Conservation (phyloP, 1,140 invertebrate species). For the Acyrthosiphon pisum region DNA sequence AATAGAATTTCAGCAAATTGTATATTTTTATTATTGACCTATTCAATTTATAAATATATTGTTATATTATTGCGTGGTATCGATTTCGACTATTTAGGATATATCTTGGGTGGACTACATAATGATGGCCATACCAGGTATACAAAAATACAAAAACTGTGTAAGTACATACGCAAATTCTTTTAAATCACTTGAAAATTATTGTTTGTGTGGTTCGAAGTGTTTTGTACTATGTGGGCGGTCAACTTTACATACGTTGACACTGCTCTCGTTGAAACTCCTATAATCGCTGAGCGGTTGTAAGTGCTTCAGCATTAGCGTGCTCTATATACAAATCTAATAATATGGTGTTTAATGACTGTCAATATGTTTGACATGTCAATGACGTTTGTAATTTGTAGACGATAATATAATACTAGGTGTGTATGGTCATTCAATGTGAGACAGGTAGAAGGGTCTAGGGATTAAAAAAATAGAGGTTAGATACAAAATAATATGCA, state of each 20-base stretch:
- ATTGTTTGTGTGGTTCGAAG: not conserved
- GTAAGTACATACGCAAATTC: not conserved
- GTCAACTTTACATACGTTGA: not conserved
- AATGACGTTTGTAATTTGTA: not conserved
- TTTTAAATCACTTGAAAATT: not conserved
- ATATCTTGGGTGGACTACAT: not conserved
- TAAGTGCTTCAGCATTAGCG: not conserved
- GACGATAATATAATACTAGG: not conserved
- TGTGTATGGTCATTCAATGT: too few relatives aligned
- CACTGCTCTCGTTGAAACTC: not conserved
- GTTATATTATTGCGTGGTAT: not conserved
- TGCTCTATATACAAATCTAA: not conserved
- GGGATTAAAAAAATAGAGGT: too few relatives aligned
- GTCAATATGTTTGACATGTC: not conserved
- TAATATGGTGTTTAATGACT: not conserved
- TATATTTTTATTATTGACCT: too few relatives aligned
- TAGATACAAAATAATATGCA: too few relatives aligned
- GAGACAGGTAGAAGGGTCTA: too few relatives aligned
- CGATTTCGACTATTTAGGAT: not conserved
- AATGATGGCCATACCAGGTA: not conserved
- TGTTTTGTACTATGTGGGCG: not conserved
- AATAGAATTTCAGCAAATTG: not conserved
- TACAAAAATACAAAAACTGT: not conserved
- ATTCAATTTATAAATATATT: too few relatives aligned
- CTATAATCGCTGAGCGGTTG: not conserved